Evolutionary conservation across 2,113 vertebrate genomes (phyloP).

Genomic region (Prietella phreatophila): DNA sequence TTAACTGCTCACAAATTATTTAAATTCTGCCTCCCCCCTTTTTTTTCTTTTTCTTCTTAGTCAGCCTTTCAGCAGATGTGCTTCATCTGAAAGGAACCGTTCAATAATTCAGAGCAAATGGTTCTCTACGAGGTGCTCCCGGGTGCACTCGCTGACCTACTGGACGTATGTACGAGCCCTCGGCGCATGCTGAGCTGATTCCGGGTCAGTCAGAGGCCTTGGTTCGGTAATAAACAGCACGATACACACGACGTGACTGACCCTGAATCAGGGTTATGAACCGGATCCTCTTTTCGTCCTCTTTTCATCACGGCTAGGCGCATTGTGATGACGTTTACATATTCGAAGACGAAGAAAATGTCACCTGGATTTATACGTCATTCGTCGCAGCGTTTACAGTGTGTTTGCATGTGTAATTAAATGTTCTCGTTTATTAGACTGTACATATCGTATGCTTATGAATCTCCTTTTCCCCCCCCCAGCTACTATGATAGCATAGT

Average conservation of each 20-base stretch:
- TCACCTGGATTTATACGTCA: background rate
- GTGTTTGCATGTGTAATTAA: background rate
- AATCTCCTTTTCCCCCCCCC: background rate
- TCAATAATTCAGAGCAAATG: slow-evolving; percentile 76
- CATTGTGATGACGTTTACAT: background rate
- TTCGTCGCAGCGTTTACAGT: background rate
- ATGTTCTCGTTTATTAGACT: background rate
- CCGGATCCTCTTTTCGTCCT: background rate
- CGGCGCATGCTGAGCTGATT: background rate
- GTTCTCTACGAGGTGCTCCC: slow-evolving; percentile 69
- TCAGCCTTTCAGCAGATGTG: slow-evolving; percentile 66
- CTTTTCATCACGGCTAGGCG: too few species aligned
- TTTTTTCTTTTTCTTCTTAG: slow-evolving; percentile 19
- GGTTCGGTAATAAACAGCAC: background rate
- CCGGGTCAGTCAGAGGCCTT: background rate
- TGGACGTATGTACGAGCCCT: slow-evolving; percentile 45
- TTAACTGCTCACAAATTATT: slow-evolving; percentile 53
- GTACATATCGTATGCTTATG: background rate
- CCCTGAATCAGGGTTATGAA: background rate
- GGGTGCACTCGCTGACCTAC: slow-evolving; percentile 66
- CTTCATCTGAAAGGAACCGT: slow-evolving; percentile 68
- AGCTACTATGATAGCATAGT: background rate
- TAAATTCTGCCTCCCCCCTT: slow-evolving; percentile 18
- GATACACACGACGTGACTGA: background rate
- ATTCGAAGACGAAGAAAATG: too few species aligned